Conservation (phyloP, 2,113 vertebrate species). For the Salvator merianae region DNA sequence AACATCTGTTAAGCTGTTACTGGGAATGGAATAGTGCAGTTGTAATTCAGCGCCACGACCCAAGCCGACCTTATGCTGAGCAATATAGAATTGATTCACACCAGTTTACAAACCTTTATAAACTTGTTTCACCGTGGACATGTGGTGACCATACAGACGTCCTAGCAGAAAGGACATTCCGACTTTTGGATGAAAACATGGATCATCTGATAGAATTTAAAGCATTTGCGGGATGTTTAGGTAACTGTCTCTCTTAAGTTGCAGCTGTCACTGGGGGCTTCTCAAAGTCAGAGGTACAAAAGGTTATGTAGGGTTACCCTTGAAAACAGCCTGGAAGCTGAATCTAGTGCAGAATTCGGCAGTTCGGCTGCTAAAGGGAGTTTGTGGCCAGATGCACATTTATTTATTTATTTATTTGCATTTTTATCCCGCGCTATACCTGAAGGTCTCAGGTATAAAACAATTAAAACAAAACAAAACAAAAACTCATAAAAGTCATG, state of each 20-base stretch:
- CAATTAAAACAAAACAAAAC: too few species aligned
- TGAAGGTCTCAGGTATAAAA: too few species aligned
- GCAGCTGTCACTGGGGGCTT: fast-evolving
- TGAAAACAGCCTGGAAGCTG: too few species aligned
- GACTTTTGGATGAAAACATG: constrained; percentile 85
- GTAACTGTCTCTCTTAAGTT: constrained; percentile 59
- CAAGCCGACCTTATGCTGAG: constrained; percentile 79
- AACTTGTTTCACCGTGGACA: constrained; percentile 85
- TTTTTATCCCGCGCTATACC: too few species aligned
- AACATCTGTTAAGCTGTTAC: constrained; percentile 90
- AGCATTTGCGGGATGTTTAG: constrained; percentile 84
- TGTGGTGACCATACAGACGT: constrained; percentile 80
- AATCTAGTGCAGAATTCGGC: too few species aligned
- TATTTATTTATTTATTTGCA: too few species aligned
- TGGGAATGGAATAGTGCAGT: constrained; percentile 77
- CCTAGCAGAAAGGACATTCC: constrained; percentile 85
- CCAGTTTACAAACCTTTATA: constrained; percentile 88
- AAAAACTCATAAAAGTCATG: too few species aligned
- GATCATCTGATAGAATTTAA: constrained; percentile 85
- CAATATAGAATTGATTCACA: constrained; percentile 88
- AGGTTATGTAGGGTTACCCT: too few species aligned
- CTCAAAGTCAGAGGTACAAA: background rate
- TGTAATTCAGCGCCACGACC: constrained; percentile 70
- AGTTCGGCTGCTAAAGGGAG: too few species aligned
- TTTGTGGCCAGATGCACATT: too few species aligned